These are phyloP conservation scores for Cryptoblepharus egeriae DNA, from an alignment of 2,797 vertebrate species.

Conservation along the genomic window DNA sequence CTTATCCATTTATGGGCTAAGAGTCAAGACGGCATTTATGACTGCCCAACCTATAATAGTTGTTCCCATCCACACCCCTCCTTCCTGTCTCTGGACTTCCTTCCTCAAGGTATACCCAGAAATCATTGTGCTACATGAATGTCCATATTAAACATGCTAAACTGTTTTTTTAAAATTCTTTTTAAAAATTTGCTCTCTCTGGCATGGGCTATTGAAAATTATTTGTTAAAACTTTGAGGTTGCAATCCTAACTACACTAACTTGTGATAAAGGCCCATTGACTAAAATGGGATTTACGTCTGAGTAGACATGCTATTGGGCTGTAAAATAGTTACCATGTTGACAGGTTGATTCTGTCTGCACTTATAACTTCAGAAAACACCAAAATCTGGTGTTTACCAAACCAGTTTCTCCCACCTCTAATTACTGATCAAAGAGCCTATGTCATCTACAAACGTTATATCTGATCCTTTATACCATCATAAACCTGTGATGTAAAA, in stretches of 20 bases:
- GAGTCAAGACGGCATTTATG: conserved; percentile 82
- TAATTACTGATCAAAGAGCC: too few relatives aligned
- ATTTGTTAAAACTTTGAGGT: too few relatives aligned
- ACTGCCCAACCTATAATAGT: conserved; percentile 81
- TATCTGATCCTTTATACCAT: not conserved
- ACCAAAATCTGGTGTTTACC: too few relatives aligned
- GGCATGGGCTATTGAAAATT: not conserved
- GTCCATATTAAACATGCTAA: conserved; percentile 41
- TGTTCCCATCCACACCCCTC: conserved; percentile 94
- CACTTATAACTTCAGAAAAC: too few relatives aligned
- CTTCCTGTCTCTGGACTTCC: conserved; percentile 93
- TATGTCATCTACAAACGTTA: too few relatives aligned
- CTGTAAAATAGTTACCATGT: too few relatives aligned
- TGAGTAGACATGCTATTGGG: too few relatives aligned
- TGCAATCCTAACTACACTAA: too few relatives aligned
- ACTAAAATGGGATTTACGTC: too few relatives aligned
- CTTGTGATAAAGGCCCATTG: too few relatives aligned
- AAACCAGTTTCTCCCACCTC: too few relatives aligned
- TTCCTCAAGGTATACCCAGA: conserved; percentile 90
- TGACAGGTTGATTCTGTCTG: not conserved
- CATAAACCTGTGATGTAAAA: not conserved
- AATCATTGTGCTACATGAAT: conserved; percentile 86
- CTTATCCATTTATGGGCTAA: conserved; percentile 88
- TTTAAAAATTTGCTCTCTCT: not conserved
- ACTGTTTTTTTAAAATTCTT: conserved; percentile 40